Evolutionary conservation across 2,888 invertebrate genomes (phyloP).

Genomic region (Drosophila monieri): DNA sequence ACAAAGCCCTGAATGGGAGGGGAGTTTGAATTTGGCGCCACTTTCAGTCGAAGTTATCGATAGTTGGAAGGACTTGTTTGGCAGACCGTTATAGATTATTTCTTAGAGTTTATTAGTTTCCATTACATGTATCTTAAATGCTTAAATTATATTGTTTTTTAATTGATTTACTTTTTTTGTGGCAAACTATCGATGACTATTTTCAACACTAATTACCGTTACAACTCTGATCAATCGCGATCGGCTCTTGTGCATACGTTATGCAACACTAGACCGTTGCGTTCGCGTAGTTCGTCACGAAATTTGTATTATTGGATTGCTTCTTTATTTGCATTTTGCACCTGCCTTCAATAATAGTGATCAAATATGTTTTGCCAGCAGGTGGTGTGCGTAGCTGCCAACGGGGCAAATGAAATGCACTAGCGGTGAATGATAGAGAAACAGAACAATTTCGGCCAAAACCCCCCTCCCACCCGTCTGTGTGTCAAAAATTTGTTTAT

Average conservation of each 20-base stretch:
- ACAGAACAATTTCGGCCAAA: slow-evolving; percentile 9
- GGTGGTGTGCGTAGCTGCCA: slow-evolving; percentile 1
- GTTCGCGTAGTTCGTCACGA: slow-evolving; percentile 21
- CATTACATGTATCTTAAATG: not conserved
- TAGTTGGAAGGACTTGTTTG: too few relatives aligned
- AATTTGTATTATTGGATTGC: not conserved
- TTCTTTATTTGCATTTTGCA: slow-evolving; percentile 5
- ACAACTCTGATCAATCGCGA: not conserved
- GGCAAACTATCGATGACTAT: not conserved
- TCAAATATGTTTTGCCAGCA: slow-evolving; percentile 2
- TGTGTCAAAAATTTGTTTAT: slow-evolving; percentile 1
- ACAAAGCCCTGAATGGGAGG: not conserved
- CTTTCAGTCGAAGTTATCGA: not conserved
- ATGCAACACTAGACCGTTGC: slow-evolving; percentile 7
- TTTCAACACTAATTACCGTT: not conserved
- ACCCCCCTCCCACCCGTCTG: not conserved
- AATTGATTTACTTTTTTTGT: too few relatives aligned
- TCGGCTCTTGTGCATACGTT: not conserved
- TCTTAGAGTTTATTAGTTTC: not conserved
- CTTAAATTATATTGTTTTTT: too few relatives aligned
- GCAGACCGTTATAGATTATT: not conserved
- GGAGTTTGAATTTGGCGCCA: not conserved
- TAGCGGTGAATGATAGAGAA: not conserved
- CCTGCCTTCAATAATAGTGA: not conserved
- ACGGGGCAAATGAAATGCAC: not conserved